Percentiles rank a stretch among this genome's conserved stretches.
Conservation (phyloP, 2,888 invertebrate species). For the Harmothoe impar region DNA sequence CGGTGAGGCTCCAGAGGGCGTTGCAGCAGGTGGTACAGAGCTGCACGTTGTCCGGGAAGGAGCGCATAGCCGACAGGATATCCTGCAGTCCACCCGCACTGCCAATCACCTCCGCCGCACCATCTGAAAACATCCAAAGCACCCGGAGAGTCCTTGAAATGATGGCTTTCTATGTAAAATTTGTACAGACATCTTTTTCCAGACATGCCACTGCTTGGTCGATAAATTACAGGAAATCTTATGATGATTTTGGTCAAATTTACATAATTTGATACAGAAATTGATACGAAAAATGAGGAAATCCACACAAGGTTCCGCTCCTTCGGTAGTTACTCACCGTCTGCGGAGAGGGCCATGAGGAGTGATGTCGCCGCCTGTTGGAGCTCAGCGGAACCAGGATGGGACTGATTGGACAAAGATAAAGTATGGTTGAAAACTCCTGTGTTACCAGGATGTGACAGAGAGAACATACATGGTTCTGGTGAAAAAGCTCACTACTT, state of each 20-base stretch:
- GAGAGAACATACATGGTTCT: too few species aligned
- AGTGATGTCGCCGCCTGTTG: constrained; percentile 77
- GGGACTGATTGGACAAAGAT: constrained; percentile 70
- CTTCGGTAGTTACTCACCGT: constrained; percentile 78
- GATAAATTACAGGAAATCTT: too few species aligned
- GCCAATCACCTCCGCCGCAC: constrained; percentile 76
- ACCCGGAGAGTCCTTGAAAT: constrained; percentile 49
- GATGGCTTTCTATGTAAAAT: background rate
- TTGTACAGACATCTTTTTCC: too few species aligned
- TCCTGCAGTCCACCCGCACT: constrained; percentile 77
- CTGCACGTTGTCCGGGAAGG: constrained; percentile 73
- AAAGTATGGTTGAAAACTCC: too few species aligned
- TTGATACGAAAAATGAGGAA: too few species aligned
- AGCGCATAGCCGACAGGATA: constrained; percentile 75
- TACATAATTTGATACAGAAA: too few species aligned
- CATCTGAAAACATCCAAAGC: constrained; percentile 70
- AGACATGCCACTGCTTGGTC: too few species aligned
- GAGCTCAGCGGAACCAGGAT: constrained; percentile 72
- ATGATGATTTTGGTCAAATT: too few species aligned
- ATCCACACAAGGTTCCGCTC: too few species aligned
- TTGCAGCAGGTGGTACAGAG: constrained; percentile 77
- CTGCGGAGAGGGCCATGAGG: constrained; percentile 78
- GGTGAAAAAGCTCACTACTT: too few species aligned
- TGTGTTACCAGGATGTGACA: too few species aligned
- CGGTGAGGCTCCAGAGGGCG: constrained; percentile 80